These are phyloP conservation scores for Didymodactylos carnosus DNA, from an alignment of 2,888 invertebrate species.

Conservation along the genomic window DNA sequence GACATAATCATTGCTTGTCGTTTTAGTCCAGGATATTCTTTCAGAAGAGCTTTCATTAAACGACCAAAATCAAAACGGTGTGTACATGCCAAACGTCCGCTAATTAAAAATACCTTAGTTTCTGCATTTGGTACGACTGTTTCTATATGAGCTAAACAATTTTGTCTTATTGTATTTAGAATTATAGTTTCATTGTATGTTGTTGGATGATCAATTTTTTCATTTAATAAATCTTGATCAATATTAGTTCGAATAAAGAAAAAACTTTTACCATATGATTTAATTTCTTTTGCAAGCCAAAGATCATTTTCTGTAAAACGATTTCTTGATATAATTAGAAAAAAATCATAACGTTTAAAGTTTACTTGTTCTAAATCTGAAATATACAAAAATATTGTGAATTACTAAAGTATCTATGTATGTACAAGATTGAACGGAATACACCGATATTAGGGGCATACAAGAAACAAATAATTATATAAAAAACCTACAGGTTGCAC, in stretches of 20 bases:
- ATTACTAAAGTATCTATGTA: no score
- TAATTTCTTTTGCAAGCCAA: neutral
- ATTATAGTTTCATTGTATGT: neutral
- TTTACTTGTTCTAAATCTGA: slow-evolving; percentile 15
- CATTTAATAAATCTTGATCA: slow-evolving; percentile 11
- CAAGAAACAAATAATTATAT: no score
- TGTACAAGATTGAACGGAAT: slow-evolving; percentile 13
- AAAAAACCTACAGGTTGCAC: no score
- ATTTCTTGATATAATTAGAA: slow-evolving; percentile 15
- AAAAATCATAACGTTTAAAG: slow-evolving; percentile 16
- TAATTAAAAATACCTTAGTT: no score
- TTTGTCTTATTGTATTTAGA: neutral
- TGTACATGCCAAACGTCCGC: no score
- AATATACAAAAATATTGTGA: no score
- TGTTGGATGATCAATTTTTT: neutral
- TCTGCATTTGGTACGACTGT: no score
- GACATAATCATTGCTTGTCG: no score
- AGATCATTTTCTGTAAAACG: slow-evolving; percentile 16
- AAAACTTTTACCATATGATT: neutral
- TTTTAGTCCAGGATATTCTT: no score
- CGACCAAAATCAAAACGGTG: no score
- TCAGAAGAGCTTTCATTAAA: no score
- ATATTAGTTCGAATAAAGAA: slow-evolving; percentile 10
- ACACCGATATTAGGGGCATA: no score
- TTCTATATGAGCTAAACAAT: neutral